Evolutionary conservation across 2,888 invertebrate species (phyloP), one percentile per base, ranked within the genome.

Genomic region (Cetonia aurata): DNA sequence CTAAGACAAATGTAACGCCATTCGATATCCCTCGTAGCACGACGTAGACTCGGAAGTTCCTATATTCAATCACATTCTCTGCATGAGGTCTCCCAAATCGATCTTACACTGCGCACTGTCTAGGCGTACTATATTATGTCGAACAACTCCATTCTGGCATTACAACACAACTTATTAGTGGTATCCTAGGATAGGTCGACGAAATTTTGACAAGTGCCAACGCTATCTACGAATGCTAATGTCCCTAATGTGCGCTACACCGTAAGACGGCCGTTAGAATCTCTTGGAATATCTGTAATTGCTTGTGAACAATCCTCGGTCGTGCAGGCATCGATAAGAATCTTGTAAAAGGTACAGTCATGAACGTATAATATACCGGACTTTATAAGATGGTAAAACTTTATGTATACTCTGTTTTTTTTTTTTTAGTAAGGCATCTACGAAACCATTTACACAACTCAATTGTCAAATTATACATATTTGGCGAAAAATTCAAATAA

Each of bases 1-100:
- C 33, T 9, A 65, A 65, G 62, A 65, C 37, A 65, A 65, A 65
- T 65, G 62, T 65, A 50, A 15, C 37, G 50, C 37, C 62, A 65
- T 65, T 41, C 37, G 62, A 65, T 65, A 65, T 65, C 50, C 50
- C 15, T 50, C 12, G 37, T 65, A 50, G 50, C 62, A 46, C 37
- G 50, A 65, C 50, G 50, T 37, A 33, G 62, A 55, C 65, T 44
- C 48, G 44, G 65, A 46, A 55, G 62, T 70, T 42, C 52, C 55
- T n/a, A n/a, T 70, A 53, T 70, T 70, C 69, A 62, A 70, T 70
- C 69, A 70, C 65, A 55, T 37, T 65, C 65, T 42, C 69, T 62
- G 65, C 62, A 41, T 70, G 69, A 55, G 69, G 69, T 62, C 69
- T 44, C n/a, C 8, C 44, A 60, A 46, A 55, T 70, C 62, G 33